Evolutionary conservation across 2,888 invertebrate genomes (phyloP).

Genomic region (Cylloceria caligata): DNA sequence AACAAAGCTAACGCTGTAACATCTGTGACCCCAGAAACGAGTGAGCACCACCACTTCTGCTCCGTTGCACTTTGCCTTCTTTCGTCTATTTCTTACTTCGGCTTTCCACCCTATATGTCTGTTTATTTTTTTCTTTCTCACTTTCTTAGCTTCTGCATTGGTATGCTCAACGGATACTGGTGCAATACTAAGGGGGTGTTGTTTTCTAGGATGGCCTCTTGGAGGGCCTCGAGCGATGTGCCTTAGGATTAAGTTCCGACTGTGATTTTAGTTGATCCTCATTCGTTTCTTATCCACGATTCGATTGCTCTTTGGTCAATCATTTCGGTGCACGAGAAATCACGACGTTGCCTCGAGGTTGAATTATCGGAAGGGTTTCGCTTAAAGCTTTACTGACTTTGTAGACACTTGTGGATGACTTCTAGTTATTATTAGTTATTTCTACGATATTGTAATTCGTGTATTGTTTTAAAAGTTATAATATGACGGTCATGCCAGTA

Average conservation of each 20-base stretch:
- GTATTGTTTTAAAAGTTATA: too few species aligned
- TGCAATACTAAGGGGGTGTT: slow-evolving; percentile 19
- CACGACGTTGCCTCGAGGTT: slow-evolving; percentile 37
- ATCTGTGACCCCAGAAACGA: slow-evolving; percentile 62
- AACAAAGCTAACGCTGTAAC: slow-evolving; percentile 67
- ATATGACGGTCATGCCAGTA: too few species aligned
- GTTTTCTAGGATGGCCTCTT: slow-evolving; percentile 19
- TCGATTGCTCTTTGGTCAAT: slow-evolving; percentile 52
- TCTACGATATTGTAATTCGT: too few species aligned
- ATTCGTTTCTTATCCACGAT: slow-evolving; percentile 40
- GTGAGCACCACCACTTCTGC: slow-evolving; percentile 39
- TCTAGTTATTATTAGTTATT: background rate
- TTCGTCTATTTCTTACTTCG: background rate
- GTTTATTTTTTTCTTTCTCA: slow-evolving; percentile 8
- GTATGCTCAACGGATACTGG: slow-evolving; percentile 39
- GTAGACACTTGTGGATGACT: background rate
- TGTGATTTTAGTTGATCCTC: slow-evolving; percentile 54
- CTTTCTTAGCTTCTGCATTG: slow-evolving; percentile 27
- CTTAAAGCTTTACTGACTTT: background rate
- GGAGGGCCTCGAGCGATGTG: slow-evolving; percentile 45
- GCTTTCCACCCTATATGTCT: background rate
- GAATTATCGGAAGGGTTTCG: slow-evolving; percentile 8
- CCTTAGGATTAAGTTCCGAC: slow-evolving; percentile 9
- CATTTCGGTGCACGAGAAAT: slow-evolving; percentile 36
- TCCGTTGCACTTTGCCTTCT: slow-evolving; percentile 54